Base-by-base conservation (phyloP, 2,888 invertebrate genomes). In the Meiosimyza platycephala region DNA sequence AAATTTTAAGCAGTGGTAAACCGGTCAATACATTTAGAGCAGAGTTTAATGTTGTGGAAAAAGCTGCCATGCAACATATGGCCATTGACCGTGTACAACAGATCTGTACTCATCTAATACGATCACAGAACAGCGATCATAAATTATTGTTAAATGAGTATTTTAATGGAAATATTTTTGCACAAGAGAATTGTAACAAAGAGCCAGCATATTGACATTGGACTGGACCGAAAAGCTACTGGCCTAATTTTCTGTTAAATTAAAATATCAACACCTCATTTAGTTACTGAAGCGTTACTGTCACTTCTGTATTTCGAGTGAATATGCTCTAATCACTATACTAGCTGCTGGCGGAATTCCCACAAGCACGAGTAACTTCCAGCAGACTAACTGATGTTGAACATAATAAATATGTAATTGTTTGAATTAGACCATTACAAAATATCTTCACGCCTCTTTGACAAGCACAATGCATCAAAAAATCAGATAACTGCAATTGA, bases 171-270 rank as follows among this genome's bases (percentile, higher is more conserved):
- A 9, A 9, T 9, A 40, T 40, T 40, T 40, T 40, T 40, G 40
- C 4, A 40, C 40, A 40, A 40, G 40, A 40, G 40, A 6, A 40
- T 40, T 40, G 40, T 40, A 40, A 40, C 40, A 40, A 40, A 40
- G 9, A 9, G 40, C 40, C 40, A 40, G 15, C 16, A 18, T 13
- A 18, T 18, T 64, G 64, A 72, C 59, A 69, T 54, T 22, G 12
- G 7, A 50, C 48, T 72, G 54, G 11, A 33, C 47, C 12, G 16
- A 16, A 72, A 75, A 77, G 33, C 60, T 70, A 76, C 62, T 80
- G 79, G 77, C 78, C 80, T 77, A 78, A 76, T 78, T 80, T 77
- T 79, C 40, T 80, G 77, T 79, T 1, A 73, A 78, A 77, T 77
- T 74, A 48, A 9, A 40, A 65, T 28, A 52, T 70, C 13, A n/a